Evolutionary conservation across 2,888 invertebrate genomes (phyloP).

Genomic region (Morpho achilles): DNA sequence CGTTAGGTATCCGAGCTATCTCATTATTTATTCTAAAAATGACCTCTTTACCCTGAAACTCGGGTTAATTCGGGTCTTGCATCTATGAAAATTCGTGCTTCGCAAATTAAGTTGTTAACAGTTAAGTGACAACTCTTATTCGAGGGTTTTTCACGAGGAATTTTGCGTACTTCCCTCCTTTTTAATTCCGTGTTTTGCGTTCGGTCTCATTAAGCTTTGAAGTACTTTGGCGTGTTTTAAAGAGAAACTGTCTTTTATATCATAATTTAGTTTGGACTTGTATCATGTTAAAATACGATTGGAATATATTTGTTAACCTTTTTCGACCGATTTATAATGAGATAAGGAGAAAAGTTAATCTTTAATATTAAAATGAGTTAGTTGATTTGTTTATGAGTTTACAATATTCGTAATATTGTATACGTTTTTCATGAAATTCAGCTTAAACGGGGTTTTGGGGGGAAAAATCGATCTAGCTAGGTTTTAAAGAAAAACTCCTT

Average conservation of each 20-base stretch:
- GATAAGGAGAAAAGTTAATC: too few species aligned
- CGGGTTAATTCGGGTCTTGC: conserved; percentile 56
- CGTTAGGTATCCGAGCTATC: conserved; percentile 24
- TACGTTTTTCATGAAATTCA: too few species aligned
- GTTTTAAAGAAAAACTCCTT: too few species aligned
- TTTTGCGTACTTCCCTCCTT: conserved; percentile 11
- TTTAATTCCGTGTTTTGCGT: conserved; percentile 17
- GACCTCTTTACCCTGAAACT: conserved; percentile 42
- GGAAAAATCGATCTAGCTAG: too few species aligned
- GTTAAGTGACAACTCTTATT: conserved; percentile 24
- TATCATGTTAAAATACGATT: too few species aligned
- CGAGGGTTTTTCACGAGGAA: conserved; percentile 11
- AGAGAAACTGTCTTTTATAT: neutral
- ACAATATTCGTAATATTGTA: too few species aligned
- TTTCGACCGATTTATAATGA: too few species aligned
- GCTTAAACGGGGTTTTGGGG: too few species aligned
- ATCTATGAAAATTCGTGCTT: conserved; percentile 48
- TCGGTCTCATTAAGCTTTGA: conserved; percentile 16
- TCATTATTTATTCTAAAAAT: conserved; percentile 71
- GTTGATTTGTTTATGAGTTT: too few species aligned
- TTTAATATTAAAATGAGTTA: too few species aligned
- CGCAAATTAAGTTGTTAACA: conserved; percentile 39
- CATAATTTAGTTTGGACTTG: too few species aligned
- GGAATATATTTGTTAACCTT: too few species aligned
- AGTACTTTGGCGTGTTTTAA: conserved; percentile 9